phyloP scores from a whole-genome alignment of 2,113 vertebrate genomes.

The Ailuropoda melanoleuca region DNA sequence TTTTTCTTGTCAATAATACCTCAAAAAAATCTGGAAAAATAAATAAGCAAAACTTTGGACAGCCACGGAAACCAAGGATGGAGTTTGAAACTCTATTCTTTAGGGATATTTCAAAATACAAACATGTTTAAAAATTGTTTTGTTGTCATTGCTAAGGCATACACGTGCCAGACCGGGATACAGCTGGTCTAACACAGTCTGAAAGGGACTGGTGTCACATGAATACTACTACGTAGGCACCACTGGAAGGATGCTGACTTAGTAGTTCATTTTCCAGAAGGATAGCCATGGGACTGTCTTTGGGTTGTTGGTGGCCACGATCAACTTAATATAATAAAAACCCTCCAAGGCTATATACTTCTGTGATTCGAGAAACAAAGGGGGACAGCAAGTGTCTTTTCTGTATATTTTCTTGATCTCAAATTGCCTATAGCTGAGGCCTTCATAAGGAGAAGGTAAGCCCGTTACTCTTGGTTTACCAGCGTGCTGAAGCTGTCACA shows the following conservation, averaged over 20 bases:
- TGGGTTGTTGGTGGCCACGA: neutral
- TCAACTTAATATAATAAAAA: neutral
- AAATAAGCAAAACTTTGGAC: neutral
- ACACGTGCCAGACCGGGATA: neutral
- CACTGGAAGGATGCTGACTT: neutral
- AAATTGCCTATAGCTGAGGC: neutral
- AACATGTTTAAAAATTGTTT: neutral
- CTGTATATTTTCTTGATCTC: neutral
- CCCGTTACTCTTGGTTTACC: neutral
- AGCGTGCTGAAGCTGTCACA: too few species aligned
- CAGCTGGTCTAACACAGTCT: neutral
- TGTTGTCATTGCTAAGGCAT: neutral
- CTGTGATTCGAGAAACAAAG: neutral
- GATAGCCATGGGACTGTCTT: neutral
- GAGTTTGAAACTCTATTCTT: slow-evolving; percentile 49
- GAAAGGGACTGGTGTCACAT: too few species aligned
- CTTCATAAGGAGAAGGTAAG: neutral
- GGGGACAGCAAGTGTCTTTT: neutral
- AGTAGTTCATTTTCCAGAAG: neutral
- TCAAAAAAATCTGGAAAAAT: neutral
- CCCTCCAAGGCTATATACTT: neutral
- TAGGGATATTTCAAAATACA: neutral
- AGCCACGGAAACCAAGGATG: neutral
- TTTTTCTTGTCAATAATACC: neutral
- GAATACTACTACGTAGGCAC: neutral